Evolutionary conservation across 2,888 invertebrate species (phyloP).

Genomic region (Cryptophagus acutangulus): DNA sequence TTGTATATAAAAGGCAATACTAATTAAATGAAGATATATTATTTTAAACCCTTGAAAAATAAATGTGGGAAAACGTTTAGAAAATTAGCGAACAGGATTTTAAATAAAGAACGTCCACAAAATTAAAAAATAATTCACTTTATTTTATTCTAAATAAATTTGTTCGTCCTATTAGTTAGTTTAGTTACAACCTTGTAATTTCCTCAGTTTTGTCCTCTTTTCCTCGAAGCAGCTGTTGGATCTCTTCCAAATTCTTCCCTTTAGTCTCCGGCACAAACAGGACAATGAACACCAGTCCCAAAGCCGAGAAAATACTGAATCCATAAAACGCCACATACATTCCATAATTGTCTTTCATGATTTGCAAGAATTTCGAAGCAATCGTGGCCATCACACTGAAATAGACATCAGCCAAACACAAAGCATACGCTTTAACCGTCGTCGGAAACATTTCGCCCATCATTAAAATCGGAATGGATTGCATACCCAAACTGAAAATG

Average conservation of each 20-base stretch:
- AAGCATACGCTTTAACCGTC: constrained; percentile 54
- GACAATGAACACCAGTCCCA: constrained; percentile 58
- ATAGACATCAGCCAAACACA: constrained; percentile 52
- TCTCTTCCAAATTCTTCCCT: constrained; percentile 64
- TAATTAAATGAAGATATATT: no score
- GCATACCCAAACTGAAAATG: constrained; percentile 52
- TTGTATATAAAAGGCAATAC: no score
- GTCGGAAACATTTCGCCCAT: constrained; percentile 54
- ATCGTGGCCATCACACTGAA: constrained; percentile 49
- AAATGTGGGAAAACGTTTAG: no score
- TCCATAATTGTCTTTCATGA: constrained; percentile 54
- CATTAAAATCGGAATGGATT: constrained; percentile 52
- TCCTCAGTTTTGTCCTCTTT: constrained; percentile 1
- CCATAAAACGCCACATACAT: constrained; percentile 63
- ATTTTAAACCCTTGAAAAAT: no score
- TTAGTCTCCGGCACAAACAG: constrained; percentile 64
- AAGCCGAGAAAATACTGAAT: constrained; percentile 56
- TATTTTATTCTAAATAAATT: no score
- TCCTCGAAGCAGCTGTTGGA: constrained; percentile 59
- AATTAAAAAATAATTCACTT: no score
- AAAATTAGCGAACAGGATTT: no score
- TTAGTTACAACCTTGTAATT: constrained; percentile 3
- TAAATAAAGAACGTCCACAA: no score
- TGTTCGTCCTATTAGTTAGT: no score
- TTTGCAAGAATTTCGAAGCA: constrained; percentile 49